phyloP scores from a whole-genome alignment of 35 echinoderm and acorn worm genomes.

The Stichopus chloronotus region DNA sequence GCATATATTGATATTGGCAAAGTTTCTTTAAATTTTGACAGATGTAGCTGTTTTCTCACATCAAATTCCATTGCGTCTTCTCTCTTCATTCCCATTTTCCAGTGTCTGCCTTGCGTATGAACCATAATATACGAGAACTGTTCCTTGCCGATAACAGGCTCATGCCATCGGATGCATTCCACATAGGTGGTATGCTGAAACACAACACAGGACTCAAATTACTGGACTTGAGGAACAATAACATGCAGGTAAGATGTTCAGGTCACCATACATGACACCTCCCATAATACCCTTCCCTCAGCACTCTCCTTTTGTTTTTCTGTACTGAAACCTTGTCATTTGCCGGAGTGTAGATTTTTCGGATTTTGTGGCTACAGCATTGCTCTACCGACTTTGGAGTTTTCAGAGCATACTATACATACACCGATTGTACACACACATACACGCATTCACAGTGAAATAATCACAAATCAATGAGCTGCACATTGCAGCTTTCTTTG shows the following conservation, averaged over 20 bases:
- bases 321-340: neutral
- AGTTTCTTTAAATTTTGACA: too few species aligned
- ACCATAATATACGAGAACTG: constrained; percentile 80
- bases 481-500: too few species aligned
- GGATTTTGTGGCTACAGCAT: too few species aligned
- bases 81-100: neutral
- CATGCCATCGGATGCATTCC: constrained; percentile 97
- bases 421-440: too few species aligned
- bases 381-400: too few species aligned
- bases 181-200: constrained; percentile 95
- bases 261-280: neutral
- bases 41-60: too few species aligned
- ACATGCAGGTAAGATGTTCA: constrained; percentile 80
- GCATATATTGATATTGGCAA: too few species aligned
- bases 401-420: too few species aligned
- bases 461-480: too few species aligned
- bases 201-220: constrained; percentile 95
- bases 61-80: too few species aligned
- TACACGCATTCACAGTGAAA: too few species aligned
- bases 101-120: constrained; percentile 85
- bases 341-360: too few species aligned
- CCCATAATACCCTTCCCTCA: neutral
- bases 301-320: neutral
- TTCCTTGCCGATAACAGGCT: constrained; percentile 96
- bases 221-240: constrained; percentile 94